A percentile compares a stretch with the other conserved stretches of the same genome.
These are phyloP conservation scores for Heliconius ismenius DNA, from an alignment of 2,888 invertebrate species.

Conservation along the genomic window DNA sequence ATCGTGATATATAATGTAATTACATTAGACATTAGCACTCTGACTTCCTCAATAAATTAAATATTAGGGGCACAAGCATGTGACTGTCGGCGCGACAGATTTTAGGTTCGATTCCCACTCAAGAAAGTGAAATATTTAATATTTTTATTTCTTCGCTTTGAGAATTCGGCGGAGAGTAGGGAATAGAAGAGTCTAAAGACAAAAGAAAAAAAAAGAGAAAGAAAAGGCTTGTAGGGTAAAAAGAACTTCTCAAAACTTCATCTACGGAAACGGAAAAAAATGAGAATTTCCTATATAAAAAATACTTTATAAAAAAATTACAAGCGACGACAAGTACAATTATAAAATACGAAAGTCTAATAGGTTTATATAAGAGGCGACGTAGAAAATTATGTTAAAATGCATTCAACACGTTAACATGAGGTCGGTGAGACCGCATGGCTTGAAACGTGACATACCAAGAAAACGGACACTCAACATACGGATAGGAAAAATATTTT, in stretches of 20 bases:
- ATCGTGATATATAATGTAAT: no score
- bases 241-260: background rate
- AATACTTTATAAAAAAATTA: no score
- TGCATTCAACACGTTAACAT: conserved; percentile 18
- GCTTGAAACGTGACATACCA: conserved; percentile 29
- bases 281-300: no score
- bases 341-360: conserved; percentile 16
- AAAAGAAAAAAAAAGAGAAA: no score
- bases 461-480: conserved; percentile 8
- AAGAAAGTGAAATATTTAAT: no score
- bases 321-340: background rate
- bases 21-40: background rate
- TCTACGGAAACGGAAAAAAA: background rate
- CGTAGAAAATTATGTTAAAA: conserved; percentile 32
- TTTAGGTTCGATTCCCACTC: no score
- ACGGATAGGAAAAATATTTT: conserved; percentile 3
- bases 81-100: no score
- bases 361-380: conserved; percentile 24
- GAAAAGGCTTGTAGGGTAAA: background rate
- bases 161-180: no score
- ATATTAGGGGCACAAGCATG: no score
- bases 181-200: no score
- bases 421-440: conserved; percentile 30
- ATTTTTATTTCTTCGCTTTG: no score
- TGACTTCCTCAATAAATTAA: background rate